Evolutionary conservation across 2,888 invertebrate genomes (phyloP), one percentile per base, ranked within the genome.

Genomic region (Temnothorax rugatulus): DNA sequence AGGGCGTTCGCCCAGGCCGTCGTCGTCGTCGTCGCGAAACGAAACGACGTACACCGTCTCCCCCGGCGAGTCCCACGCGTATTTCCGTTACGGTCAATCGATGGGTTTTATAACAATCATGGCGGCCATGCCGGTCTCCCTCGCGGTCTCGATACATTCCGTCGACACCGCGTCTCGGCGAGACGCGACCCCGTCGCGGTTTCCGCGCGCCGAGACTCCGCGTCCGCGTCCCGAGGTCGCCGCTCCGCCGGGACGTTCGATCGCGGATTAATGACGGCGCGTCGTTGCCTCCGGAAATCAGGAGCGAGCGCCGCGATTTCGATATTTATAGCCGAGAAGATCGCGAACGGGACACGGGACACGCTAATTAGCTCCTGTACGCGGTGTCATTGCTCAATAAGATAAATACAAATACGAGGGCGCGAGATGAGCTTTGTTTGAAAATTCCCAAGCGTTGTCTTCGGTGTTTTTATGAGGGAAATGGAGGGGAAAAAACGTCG

Each of bases 71-170:
- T 77, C 3, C 4, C 52, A 15, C 13, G 50, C 52, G 11, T 64
- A 82, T 63, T 84, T 87, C 83, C 82, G 83, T 83, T 85, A 87
- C 77, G 87, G 86, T 88, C 87, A 91, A 93, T 93, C 93, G 86
- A 93, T 92, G 91, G 85, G 90, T 92, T 93, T 91, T 91, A 88
- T 84, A 91, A 92, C 89, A 91, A 92, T 93, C 90, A 94, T 94
- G 94, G 93, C 93, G 89, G 93, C 92, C 93, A 91, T 74, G 91
- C 91, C 93, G 92, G 93, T 89, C 90, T 87, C 74, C 76, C 64
- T 44, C 79, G 68, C 77, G 50, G 71, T 86, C 86, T 83, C 47
- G 41, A 34, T 13, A 34, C 11, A 8, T 9, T 1, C n/a, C 15
- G 29, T 47, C n/a, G 52, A 41, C 9, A 18, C 34, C 21, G 50